A percentile compares a stretch with the other conserved stretches of the same genome.
Evolutionary conservation across 1,140 invertebrate species (phyloP).

Genomic region (Drosophila pruinosa): DNA sequence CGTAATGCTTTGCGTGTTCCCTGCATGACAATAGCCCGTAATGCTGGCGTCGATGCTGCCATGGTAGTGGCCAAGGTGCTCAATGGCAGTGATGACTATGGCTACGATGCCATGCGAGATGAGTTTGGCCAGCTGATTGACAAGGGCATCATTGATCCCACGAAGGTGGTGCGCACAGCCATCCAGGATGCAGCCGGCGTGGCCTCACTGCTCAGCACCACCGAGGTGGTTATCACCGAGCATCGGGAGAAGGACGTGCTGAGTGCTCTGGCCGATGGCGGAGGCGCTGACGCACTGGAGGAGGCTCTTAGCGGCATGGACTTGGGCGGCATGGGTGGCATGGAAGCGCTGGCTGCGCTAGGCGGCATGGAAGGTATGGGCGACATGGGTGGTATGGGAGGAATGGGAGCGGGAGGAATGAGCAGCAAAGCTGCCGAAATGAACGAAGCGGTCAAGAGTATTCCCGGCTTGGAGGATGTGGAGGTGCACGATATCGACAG

Average conservation of each 20-base stretch:
- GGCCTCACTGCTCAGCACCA: conserved; percentile 97
- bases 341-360: conserved; percentile 36
- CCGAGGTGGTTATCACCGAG: conserved; percentile 97
- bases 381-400: conserved; percentile 40
- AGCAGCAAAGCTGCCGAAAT: conserved; percentile 34
- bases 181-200: conserved; percentile 98
- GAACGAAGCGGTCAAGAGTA: conserved; percentile 56
- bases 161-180: conserved; percentile 98
- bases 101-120: conserved; percentile 97
- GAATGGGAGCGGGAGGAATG: conserved; percentile 33
- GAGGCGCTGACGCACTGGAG: conserved; percentile 23
- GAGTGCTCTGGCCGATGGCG: conserved; percentile 84
- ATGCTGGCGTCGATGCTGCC: conserved; percentile 97
- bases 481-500: conserved; percentile 60
- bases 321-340: conserved; percentile 46
- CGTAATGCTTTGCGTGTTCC: conserved; percentile 95
- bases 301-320: conserved; percentile 40
- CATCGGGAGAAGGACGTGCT: conserved; percentile 93
- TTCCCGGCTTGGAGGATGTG: conserved; percentile 66
- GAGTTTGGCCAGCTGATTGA: conserved; percentile 98
- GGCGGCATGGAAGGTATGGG: conserved; percentile 48
- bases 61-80: conserved; percentile 95
- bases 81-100: conserved; percentile 88
- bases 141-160: conserved; percentile 99
- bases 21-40: conserved; percentile 96